Conservation (phyloP, 2,888 invertebrate species). For the Drosophila anomalata region DNA sequence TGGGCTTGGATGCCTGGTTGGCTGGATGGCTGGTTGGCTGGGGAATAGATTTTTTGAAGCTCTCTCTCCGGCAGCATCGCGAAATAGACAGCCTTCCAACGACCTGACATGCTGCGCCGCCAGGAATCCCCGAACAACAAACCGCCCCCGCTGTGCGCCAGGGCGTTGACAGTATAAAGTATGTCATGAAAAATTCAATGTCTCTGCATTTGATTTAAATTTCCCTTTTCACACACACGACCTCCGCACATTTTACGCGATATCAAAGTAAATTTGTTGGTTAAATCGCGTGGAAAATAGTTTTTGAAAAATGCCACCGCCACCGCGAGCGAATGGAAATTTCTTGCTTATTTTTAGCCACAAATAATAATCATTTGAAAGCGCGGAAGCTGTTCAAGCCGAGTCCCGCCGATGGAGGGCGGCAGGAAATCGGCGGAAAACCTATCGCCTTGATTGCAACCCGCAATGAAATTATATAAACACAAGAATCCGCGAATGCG, state of each 20-base stretch:
- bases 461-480: slow-evolving; percentile 77
- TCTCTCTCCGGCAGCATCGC: slow-evolving; percentile 38
- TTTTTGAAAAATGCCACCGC: slow-evolving; percentile 51
- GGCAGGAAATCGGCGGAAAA: slow-evolving; percentile 52
- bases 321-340: slow-evolving; percentile 37
- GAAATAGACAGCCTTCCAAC: slow-evolving; percentile 53
- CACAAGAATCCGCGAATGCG: slow-evolving; percentile 48
- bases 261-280: slow-evolving; percentile 71
- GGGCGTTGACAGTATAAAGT: slow-evolving; percentile 47
- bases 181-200: slow-evolving; percentile 68
- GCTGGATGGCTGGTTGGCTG: slow-evolving; percentile 11
- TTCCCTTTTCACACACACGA: slow-evolving; percentile 50
- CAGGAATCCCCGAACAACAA: slow-evolving; percentile 1
- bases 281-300: slow-evolving; percentile 79
- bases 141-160: slow-evolving; percentile 10
- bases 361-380: slow-evolving; percentile 52
- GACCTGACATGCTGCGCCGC: background rate
- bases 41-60: slow-evolving; percentile 63
- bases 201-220: slow-evolving; percentile 74
- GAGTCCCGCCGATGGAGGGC: slow-evolving; percentile 31
- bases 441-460: slow-evolving; percentile 74
- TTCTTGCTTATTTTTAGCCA: slow-evolving; percentile 56
- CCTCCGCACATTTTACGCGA: slow-evolving; percentile 44
- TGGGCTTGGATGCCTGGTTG: background rate
- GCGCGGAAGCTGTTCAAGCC: slow-evolving; percentile 42